Evolutionary conservation across 2,113 vertebrate genomes (phyloP).

Genomic region (Protobothrops flavoviridis): DNA sequence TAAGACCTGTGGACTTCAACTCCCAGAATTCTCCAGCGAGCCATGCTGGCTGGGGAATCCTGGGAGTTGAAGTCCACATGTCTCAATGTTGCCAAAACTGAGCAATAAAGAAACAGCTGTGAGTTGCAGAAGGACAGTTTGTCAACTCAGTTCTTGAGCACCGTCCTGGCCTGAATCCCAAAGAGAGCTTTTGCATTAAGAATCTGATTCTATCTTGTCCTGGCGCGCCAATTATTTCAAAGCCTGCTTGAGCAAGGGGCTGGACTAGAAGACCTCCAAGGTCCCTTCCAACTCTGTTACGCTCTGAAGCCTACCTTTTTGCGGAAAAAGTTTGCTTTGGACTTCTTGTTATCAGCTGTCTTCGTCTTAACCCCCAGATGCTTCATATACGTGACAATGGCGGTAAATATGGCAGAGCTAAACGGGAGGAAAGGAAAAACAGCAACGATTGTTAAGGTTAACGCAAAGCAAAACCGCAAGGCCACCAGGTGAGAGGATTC

Average conservation of each 20-base stretch:
- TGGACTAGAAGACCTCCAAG: not conserved
- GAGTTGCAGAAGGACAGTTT: not conserved
- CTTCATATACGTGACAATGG: conserved; percentile 85
- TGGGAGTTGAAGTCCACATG: no score
- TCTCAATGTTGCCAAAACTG: no score
- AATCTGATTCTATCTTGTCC: not conserved
- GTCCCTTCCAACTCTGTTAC: not conserved
- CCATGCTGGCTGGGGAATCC: no score
- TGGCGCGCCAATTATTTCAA: not conserved
- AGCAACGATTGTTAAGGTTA: not conserved
- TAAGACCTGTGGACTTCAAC: no score
- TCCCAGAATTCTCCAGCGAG: no score
- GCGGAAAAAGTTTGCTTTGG: conserved; percentile 80
- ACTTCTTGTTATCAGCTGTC: conserved; percentile 83
- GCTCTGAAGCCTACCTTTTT: conserved; percentile 58
- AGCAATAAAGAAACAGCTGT: no score
- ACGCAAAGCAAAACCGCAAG: not conserved
- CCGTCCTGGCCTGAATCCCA: not conserved
- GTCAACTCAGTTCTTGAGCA: not conserved
- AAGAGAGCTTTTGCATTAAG: not conserved
- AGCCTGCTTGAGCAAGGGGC: not conserved
- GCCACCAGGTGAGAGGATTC: not conserved
- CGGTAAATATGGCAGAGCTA: conserved; percentile 79
- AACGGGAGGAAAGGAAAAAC: not conserved
- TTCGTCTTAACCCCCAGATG: conserved; percentile 85